Conservation (phyloP, 2,888 invertebrate genomes). For the Tetramorium bicarinatum region DNA sequence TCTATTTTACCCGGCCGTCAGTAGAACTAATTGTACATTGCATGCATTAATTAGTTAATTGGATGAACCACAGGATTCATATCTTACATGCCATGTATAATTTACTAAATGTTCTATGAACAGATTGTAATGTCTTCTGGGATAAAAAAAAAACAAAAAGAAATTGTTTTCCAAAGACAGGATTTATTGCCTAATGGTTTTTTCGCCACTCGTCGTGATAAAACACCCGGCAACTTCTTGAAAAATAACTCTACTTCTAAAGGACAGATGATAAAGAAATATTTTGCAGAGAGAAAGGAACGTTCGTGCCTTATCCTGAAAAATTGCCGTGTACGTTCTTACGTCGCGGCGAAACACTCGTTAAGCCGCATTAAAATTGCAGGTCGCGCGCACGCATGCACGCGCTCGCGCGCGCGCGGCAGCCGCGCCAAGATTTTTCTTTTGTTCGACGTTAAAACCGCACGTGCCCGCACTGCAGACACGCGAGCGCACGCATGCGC, state of each 20-base stretch:
- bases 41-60: too few species aligned
- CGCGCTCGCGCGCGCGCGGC: conserved; percentile 8
- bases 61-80: too few species aligned
- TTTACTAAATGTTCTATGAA: too few species aligned
- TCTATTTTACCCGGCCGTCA: too few species aligned
- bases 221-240: neutral
- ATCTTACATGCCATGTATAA: too few species aligned
- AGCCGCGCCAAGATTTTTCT: conserved; percentile 56
- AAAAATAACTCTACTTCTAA: neutral
- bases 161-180: neutral
- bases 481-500: conserved; percentile 64
- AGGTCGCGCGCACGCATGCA: conserved; percentile 37
- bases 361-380: conserved; percentile 51
- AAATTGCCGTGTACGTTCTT: neutral
- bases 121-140: too few species aligned
- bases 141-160: neutral
- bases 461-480: conserved; percentile 76
- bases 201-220: too few species aligned
- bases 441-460: conserved; percentile 69
- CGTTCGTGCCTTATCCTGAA: neutral
- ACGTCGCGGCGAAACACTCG: conserved; percentile 26
- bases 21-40: too few species aligned
- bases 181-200: neutral
- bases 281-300: neutral
- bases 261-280: neutral